These are phyloP conservation scores for Galagoides demidoff DNA, from an alignment of 2,797 vertebrate genomes.

Conservation along the genomic window DNA sequence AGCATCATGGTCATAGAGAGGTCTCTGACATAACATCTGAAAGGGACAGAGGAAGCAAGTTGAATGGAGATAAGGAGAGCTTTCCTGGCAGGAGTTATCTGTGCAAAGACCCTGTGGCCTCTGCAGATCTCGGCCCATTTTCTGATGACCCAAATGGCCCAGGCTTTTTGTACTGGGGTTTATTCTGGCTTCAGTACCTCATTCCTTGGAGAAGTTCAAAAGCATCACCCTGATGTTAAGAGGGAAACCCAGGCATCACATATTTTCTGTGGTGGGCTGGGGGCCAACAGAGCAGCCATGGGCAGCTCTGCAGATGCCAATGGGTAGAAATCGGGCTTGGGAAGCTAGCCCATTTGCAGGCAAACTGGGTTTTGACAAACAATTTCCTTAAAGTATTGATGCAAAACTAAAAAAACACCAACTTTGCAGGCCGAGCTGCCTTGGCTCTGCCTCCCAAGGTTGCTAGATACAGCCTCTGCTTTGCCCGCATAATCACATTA, in stretches of 20 bases:
- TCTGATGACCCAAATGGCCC: not conserved
- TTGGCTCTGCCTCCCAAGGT: not conserved
- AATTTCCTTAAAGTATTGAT: not conserved
- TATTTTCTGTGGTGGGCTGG: accelerated
- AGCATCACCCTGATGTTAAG: not conserved
- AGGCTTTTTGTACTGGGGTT: accelerated
- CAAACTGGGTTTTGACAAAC: not conserved
- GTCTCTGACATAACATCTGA: not conserved
- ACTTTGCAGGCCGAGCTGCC: not conserved
- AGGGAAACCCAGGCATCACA: not conserved
- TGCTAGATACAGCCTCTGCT: accelerated
- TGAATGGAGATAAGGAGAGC: not conserved
- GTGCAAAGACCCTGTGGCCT: not conserved
- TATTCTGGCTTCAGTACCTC: not conserved
- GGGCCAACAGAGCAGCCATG: not conserved
- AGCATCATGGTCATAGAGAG: not conserved
- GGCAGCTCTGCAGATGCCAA: not conserved
- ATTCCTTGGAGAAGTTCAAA: accelerated
- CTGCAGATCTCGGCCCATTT: too few relatives aligned
- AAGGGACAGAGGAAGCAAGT: too few relatives aligned
- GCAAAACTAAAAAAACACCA: not conserved
- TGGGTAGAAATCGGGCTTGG: accelerated
- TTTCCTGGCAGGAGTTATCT: not conserved
- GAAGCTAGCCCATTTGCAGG: not conserved
- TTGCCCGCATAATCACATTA: not conserved